Conservation (phyloP, 2,888 invertebrate genomes). For the Xanthorhoe spadicearia region DNA sequence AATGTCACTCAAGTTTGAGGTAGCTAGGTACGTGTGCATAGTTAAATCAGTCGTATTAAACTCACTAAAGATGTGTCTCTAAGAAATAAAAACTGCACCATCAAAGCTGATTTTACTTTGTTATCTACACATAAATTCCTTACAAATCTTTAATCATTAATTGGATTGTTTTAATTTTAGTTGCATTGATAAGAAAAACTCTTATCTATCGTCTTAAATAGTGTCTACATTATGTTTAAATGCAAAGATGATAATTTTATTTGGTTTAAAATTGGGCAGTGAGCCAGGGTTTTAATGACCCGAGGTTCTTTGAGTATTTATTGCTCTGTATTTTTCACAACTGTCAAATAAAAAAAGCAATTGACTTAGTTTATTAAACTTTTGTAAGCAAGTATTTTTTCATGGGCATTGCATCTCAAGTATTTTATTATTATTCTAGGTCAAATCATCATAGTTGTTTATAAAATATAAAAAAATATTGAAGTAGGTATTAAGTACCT, state of each 20-base stretch:
- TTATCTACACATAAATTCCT: neutral
- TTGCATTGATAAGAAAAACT: slow-evolving; percentile 4
- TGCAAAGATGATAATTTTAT: slow-evolving; percentile 33
- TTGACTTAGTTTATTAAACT: neutral
- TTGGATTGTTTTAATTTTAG: neutral
- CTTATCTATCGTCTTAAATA: neutral
- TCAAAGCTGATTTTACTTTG: neutral
- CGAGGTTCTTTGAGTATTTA: slow-evolving; percentile 16
- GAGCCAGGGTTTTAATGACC: slow-evolving; percentile 21
- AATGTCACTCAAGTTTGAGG: slow-evolving; percentile 62
- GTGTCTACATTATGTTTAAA: neutral
- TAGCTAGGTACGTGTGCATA: slow-evolving; percentile 48
- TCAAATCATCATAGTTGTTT: no score
- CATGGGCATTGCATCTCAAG: no score
- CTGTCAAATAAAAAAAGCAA: neutral
- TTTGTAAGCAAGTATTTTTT: neutral
- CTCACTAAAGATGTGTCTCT: neutral
- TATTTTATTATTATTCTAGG: no score
- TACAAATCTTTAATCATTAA: neutral
- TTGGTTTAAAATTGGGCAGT: slow-evolving; percentile 22
- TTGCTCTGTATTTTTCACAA: slow-evolving; percentile 5
- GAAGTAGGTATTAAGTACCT: no score
- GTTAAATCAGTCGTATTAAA: slow-evolving; percentile 29
- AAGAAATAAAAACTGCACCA: neutral
- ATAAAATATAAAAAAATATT: no score